Evolutionary conservation across 2,888 invertebrate genomes (phyloP), one percentile per base, ranked within the genome.

Genomic region (Drosophila greeni): DNA sequence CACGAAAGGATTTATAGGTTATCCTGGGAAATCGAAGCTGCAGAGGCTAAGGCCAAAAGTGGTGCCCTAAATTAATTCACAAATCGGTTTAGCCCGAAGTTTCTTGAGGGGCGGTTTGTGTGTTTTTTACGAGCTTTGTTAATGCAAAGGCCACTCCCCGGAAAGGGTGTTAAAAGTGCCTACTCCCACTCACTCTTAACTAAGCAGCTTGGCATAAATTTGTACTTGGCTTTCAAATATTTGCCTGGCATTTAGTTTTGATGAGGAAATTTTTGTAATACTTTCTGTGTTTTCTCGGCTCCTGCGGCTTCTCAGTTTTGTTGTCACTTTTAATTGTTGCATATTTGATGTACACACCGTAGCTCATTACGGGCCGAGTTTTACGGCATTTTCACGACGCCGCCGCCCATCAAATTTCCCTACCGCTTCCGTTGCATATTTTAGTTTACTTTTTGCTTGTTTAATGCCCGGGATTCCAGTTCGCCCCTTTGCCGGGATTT

Each of bases 271-370:
- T 84, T 73, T 72, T 66, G 67, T 61, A 47, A 31, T 18, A 51
- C 36, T 64, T 67, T 60, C 57, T 66, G 34, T 16, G 36, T 23
- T 9, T 43, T 6, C n/a, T 18, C 26, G 18, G 26, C 20, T n/a
- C n/a, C n/a, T 36, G 36, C 37, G 40, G 67, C 39, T 43, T 54
- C 20, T 36, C 52, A 48, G 72, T 61, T 69, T 69, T 24, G 73
- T 71, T 80, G 75, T 74, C 83, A 70, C 49, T 77, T 74, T 84
- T 82, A 82, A 82, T 84, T 84, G 84, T 70, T 76, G 84, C 82
- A 82, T 82, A 75, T 84, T 84, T 65, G 75, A 82, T 82, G 70
- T 70, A 58, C 47, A 47, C 66, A 47, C 40, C 64, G 57, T 40
- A 65, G 55, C 75, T 78, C 76, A 72, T 79, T 79, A 74, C 71